Conservation (phyloP, 2,113 vertebrate species). For the Sprattus sprattus region DNA sequence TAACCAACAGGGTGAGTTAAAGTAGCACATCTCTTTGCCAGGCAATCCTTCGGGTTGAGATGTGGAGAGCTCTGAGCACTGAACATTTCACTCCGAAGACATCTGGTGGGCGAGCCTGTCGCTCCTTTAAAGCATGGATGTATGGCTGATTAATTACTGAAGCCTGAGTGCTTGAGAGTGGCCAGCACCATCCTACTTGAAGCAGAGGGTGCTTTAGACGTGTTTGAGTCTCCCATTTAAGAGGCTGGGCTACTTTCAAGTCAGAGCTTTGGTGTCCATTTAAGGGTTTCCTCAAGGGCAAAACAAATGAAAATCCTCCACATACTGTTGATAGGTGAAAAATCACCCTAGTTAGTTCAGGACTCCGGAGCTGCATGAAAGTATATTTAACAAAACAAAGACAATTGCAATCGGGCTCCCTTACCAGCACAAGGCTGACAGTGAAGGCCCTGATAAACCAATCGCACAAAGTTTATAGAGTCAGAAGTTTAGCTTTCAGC, state of each 20-base stretch:
- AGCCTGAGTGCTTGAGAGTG: constrained; percentile 47
- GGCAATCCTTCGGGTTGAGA: not conserved
- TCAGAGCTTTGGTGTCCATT: not conserved
- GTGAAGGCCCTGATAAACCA: too few species aligned
- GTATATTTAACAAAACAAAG: too few species aligned
- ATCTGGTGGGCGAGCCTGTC: not conserved
- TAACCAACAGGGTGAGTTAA: not conserved
- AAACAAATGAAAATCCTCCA: not conserved
- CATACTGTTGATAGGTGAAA: not conserved
- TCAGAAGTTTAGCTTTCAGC: too few species aligned
- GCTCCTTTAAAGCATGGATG: constrained; percentile 25
- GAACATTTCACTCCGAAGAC: not conserved
- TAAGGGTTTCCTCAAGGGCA: not conserved
- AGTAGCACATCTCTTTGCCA: not conserved
- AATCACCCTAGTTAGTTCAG: too few species aligned
- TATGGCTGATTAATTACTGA: constrained; percentile 44
- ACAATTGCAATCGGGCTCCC: too few species aligned
- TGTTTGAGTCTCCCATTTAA: constrained; percentile 27
- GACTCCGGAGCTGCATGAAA: too few species aligned
- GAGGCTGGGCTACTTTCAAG: not conserved
- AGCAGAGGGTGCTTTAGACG: constrained; percentile 32
- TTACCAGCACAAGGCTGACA: too few species aligned
- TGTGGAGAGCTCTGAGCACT: not conserved
- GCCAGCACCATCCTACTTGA: constrained; percentile 34
- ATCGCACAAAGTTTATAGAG: too few species aligned